phyloP scores from a whole-genome alignment of 1,140 invertebrate species.

The Lanistes nyassanus region DNA sequence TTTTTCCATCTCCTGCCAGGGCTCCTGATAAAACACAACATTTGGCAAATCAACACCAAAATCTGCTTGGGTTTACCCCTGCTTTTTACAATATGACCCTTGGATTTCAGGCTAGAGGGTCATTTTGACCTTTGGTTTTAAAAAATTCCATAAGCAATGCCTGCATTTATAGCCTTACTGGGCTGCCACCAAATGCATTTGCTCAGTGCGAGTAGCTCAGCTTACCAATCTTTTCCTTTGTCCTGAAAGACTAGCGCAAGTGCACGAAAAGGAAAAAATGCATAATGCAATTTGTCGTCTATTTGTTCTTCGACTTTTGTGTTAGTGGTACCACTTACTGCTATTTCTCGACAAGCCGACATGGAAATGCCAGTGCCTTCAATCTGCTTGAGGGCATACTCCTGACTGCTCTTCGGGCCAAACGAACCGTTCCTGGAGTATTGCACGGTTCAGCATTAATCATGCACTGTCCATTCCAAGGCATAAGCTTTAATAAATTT shows the following conservation, averaged over 20 bases:
- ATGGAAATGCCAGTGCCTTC: constrained; percentile 99
- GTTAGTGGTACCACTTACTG: constrained; percentile 75
- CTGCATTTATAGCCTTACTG: constrained; percentile 1
- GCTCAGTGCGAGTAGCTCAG: background rate
- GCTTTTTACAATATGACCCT: too few species aligned
- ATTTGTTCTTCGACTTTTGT: too few species aligned
- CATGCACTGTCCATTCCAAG: background rate
- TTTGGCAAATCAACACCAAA: too few species aligned
- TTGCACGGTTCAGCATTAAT: background rate
- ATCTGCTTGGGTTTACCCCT: too few species aligned
- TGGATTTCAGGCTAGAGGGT: too few species aligned
- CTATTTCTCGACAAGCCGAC: constrained; percentile 99
- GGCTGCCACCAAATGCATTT: background rate
- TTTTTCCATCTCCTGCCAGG: too few species aligned
- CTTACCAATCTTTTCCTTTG: too few species aligned
- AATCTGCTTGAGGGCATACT: constrained; percentile 99
- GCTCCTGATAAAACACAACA: background rate
- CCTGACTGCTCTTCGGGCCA: constrained; percentile 62
- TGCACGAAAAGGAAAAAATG: too few species aligned
- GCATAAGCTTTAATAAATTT: background rate
- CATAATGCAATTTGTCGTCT: too few species aligned
- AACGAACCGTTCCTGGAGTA: constrained; percentile 13
- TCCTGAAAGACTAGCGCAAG: too few species aligned
- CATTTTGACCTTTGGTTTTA: too few species aligned
- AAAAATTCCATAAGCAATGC: too few species aligned